A percentile compares a stretch with the other conserved stretches of the same genome.
These are phyloP conservation scores for Chelmon rostratus DNA, from an alignment of 2,797 vertebrate species.

Conservation along the genomic window DNA sequence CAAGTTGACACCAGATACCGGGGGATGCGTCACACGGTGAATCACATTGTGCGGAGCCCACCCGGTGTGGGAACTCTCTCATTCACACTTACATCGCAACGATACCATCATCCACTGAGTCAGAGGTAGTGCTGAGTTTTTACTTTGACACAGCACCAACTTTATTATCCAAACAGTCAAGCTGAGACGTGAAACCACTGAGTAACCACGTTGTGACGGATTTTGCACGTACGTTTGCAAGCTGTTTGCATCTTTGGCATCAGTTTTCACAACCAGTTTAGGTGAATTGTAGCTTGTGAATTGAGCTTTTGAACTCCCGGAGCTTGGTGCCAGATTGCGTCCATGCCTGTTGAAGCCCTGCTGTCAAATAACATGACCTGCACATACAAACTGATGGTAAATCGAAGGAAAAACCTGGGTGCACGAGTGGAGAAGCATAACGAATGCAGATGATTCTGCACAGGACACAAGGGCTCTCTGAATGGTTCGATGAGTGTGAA, in stretches of 20 bases:
- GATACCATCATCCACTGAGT: conserved; percentile 47
- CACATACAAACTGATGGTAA: neutral
- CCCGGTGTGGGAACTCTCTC: conserved; percentile 58
- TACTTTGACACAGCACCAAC: conserved; percentile 8
- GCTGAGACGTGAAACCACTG: neutral
- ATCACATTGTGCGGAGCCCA: conserved; percentile 64
- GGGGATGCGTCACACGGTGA: conserved; percentile 62
- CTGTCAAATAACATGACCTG: neutral
- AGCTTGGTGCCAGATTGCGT: neutral
- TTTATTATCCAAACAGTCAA: conserved; percentile 21
- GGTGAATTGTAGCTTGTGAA: neutral
- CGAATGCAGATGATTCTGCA: neutral
- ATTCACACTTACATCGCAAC: conserved; percentile 50
- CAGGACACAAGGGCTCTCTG: neutral
- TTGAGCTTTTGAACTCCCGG: neutral
- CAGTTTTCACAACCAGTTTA: neutral
- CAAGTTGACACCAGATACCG: conserved; percentile 27
- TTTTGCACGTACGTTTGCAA: neutral
- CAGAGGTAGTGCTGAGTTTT: conserved; percentile 32
- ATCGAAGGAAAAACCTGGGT: neutral
- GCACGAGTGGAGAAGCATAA: neutral
- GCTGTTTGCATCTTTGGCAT: neutral
- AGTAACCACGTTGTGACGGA: conserved; percentile 7
- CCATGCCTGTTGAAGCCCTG: neutral
- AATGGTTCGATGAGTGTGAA: neutral